phyloP scores from a whole-genome alignment of 2,797 vertebrate genomes.

The Antrozous pallidus region DNA sequence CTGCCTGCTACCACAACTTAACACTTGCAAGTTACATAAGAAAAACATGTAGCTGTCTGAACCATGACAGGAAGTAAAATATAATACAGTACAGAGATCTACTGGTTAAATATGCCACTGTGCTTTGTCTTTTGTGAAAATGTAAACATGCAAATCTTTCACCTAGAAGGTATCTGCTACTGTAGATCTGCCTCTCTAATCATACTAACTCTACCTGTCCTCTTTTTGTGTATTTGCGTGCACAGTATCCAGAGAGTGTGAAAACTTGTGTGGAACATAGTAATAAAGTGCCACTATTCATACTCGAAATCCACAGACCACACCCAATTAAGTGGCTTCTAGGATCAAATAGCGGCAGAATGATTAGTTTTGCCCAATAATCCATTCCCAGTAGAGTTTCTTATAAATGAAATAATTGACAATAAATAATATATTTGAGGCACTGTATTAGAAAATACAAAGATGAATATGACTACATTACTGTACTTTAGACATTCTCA shows the following conservation, averaged over 20 bases:
- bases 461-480: background rate
- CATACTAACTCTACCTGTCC: background rate
- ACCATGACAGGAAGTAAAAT: slow-evolving; percentile 28
- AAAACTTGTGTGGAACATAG: background rate
- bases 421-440: background rate
- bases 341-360: background rate
- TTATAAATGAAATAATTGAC: background rate
- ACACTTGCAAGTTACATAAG: background rate
- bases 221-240: background rate
- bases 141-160: background rate
- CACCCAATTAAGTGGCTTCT: background rate
- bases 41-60: background rate
- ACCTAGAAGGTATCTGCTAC: background rate
- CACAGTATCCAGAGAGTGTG: background rate
- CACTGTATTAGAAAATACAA: background rate
- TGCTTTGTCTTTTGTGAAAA: background rate
- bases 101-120: background rate
- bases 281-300: background rate
- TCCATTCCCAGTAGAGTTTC: background rate
- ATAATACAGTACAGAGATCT: background rate
- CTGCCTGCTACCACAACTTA: background rate
- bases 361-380: background rate
- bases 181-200: background rate
- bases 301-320: background rate
- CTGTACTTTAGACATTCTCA: background rate